phyloP scores from a whole-genome alignment of 1,140 invertebrate genomes.

The Zaprionus capensis region DNA sequence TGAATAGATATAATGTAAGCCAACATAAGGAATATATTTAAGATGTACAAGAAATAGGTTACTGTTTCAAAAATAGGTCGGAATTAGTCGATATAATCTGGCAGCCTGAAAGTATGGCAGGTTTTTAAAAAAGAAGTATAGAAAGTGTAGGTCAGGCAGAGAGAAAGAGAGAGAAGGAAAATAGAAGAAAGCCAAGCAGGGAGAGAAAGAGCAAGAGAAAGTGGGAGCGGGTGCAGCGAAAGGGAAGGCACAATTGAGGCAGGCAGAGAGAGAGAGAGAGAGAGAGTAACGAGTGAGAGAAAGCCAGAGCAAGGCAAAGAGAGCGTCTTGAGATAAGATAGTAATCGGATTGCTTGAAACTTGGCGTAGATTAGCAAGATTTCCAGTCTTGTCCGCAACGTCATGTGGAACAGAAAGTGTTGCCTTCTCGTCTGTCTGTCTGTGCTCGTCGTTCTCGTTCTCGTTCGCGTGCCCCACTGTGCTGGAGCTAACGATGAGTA shows the following conservation, averaged over 20 bases:
- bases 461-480: background rate
- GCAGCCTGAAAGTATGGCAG: conserved; percentile 24
- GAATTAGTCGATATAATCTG: background rate
- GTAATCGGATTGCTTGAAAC: conserved; percentile 4
- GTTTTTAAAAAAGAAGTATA: background rate
- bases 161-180: background rate
- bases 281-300: background rate
- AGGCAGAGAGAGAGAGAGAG: background rate
- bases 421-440: background rate
- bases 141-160: background rate
- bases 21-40: no score
- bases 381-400: conserved; percentile 19
- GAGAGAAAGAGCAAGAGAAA: background rate
- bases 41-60: no score
- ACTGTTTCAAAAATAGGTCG: background rate
- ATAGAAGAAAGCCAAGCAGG: background rate
- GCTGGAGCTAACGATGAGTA: conserved; percentile 48
- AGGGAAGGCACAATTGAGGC: background rate
- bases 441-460: background rate
- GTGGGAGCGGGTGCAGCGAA: background rate
- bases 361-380: background rate
- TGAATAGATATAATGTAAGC: no score
- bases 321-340: conserved; percentile 17
- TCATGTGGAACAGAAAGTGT: conserved; percentile 29
- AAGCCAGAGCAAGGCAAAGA: background rate